Evolutionary conservation across 2,113 vertebrate genomes (phyloP).

Genomic region (Sebastes schlegelii): DNA sequence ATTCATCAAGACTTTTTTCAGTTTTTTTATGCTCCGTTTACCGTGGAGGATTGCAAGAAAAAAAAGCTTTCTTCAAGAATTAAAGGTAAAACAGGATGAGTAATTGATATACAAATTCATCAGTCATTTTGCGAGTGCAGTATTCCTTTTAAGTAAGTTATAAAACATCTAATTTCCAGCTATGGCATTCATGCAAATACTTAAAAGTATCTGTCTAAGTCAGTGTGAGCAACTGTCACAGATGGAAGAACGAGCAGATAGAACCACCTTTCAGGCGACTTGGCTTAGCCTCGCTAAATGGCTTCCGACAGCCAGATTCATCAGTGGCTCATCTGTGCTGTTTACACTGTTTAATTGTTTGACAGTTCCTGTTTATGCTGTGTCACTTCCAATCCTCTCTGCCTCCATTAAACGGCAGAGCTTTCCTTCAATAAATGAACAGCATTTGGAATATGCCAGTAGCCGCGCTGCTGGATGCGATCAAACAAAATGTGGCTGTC

Average conservation of each 20-base stretch:
- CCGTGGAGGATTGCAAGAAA: no score
- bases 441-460: constrained; percentile 57
- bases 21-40: no score
- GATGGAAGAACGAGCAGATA: constrained; percentile 30
- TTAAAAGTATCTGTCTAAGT: constrained; percentile 31
- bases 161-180: neutral
- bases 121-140: neutral
- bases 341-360: constrained; percentile 84
- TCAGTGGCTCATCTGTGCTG: constrained; percentile 81
- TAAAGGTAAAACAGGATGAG: neutral
- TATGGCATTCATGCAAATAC: constrained; percentile 5
- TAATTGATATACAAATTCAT: no score
- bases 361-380: constrained; percentile 82
- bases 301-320: constrained; percentile 78
- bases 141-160: neutral
- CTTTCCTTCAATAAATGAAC: constrained; percentile 65
- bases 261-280: constrained; percentile 59
- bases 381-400: constrained; percentile 81
- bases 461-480: constrained; percentile 52
- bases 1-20: no score
- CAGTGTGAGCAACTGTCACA: constrained; percentile 35
- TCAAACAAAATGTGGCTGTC: constrained; percentile 59
- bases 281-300: constrained; percentile 65
- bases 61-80: neutral
- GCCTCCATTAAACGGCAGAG: constrained; percentile 55